phyloP scores from a whole-genome alignment of 2,113 vertebrate genomes.

The Tragelaphus buxtoni region DNA sequence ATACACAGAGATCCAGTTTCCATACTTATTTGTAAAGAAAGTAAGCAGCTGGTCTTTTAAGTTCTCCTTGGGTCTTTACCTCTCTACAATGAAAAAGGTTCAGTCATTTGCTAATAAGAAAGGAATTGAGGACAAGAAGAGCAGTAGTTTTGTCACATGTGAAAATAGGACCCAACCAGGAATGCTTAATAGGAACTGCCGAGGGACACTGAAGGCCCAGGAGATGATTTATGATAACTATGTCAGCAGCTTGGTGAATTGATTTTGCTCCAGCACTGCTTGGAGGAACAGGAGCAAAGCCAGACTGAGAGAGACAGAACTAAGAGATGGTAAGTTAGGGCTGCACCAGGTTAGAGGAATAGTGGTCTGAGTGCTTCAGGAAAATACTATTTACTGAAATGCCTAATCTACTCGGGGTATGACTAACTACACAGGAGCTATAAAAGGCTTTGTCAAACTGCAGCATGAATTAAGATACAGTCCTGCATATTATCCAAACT shows the following conservation, averaged over 20 bases:
- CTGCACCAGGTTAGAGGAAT: not conserved
- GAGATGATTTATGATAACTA: not conserved
- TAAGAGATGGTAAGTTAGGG: not conserved
- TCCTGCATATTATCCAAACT: not conserved
- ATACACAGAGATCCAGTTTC: not conserved
- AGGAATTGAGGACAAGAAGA: not conserved
- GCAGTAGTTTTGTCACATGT: not conserved
- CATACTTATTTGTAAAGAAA: not conserved
- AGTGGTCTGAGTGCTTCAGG: not conserved
- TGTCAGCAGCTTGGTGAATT: not conserved
- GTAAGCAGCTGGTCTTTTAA: not conserved
- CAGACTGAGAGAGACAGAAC: not conserved
- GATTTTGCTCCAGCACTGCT: not conserved
- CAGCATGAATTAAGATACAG: not conserved
- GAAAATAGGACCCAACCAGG: not conserved
- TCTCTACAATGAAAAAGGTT: not conserved
- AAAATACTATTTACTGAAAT: not conserved
- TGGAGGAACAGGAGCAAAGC: not conserved
- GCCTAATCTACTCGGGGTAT: not conserved
- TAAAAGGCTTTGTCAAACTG: not conserved
- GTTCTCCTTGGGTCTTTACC: not conserved
- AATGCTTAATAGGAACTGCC: not conserved
- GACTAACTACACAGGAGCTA: not conserved
- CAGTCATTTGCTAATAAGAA: not conserved
- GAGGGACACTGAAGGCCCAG: not conserved